Conservation (phyloP, 2,113 vertebrate species). For the Cyrtonyx montezumae region DNA sequence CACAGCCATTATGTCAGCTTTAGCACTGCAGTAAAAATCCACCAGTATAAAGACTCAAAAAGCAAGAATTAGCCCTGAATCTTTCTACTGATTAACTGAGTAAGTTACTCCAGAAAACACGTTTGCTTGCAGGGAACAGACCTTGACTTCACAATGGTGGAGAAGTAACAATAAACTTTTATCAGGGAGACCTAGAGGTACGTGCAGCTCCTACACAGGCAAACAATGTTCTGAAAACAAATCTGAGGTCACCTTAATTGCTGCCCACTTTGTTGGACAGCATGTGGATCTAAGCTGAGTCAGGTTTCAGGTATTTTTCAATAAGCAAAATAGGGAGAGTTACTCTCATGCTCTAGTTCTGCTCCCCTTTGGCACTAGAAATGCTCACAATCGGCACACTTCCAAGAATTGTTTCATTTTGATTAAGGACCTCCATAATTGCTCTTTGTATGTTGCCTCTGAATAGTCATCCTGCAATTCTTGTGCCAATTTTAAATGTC, state of each 20-base stretch:
- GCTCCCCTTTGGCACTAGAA: background rate
- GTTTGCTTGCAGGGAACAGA: background rate
- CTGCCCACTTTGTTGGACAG: background rate
- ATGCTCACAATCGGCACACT: background rate
- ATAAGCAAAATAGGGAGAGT: background rate
- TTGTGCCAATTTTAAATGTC: background rate
- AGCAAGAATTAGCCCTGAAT: background rate
- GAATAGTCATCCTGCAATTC: background rate
- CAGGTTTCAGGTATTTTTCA: background rate
- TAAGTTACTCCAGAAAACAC: background rate
- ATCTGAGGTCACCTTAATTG: background rate
- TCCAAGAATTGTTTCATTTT: background rate
- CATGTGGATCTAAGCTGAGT: background rate
- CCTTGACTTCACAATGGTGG: background rate
- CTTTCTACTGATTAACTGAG: background rate
- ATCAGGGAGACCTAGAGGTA: background rate
- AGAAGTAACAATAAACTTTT: background rate
- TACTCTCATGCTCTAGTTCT: background rate
- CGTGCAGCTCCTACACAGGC: background rate
- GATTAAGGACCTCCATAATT: background rate
- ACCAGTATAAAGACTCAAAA: background rate
- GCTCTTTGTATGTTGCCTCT: background rate
- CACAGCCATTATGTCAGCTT: background rate
- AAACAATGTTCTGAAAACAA: background rate
- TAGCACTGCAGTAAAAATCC: background rate